phyloP scores from a whole-genome alignment of 2,888 invertebrate species.

The Uropetala carovei region DNA sequence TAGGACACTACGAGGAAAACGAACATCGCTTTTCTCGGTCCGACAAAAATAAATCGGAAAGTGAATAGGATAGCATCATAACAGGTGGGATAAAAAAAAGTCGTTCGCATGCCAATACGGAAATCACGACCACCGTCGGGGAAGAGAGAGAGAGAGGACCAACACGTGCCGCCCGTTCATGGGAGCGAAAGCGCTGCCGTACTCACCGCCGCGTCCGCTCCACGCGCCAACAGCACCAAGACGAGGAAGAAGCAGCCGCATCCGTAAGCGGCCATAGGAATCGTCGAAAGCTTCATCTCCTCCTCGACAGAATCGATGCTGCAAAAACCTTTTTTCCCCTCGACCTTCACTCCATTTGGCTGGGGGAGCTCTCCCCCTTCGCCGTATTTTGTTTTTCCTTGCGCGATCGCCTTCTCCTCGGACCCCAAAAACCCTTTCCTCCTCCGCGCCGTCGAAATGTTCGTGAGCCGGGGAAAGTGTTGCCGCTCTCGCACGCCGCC shows the following conservation, averaged over 20 bases:
- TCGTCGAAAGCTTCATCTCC: not conserved
- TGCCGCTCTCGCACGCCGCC: not conserved
- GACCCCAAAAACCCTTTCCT: not conserved
- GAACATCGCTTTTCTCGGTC: too few relatives aligned
- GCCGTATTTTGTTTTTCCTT: not conserved
- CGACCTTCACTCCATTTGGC: not conserved
- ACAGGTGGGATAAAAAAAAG: too few relatives aligned
- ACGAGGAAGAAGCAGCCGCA: not conserved
- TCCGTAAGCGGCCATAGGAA: not conserved
- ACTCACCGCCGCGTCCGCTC: constrained; percentile 2
- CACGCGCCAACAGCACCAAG: not conserved
- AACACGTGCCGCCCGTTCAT: too few relatives aligned
- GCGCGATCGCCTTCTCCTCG: not conserved
- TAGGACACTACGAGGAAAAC: too few relatives aligned
- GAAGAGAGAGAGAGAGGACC: too few relatives aligned
- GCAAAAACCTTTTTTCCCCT: not conserved
- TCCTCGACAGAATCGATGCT: not conserved
- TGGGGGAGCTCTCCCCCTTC: not conserved
- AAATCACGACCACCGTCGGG: too few relatives aligned
- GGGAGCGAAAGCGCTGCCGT: too few relatives aligned
- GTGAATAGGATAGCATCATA: too few relatives aligned
- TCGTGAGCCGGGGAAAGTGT: not conserved
- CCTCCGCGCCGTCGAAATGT: not conserved
- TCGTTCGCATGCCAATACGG: too few relatives aligned
- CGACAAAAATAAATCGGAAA: too few relatives aligned